Base-by-base conservation (phyloP, 2,888 invertebrate species). In the Cataglyphis rosenhaueri region DNA sequence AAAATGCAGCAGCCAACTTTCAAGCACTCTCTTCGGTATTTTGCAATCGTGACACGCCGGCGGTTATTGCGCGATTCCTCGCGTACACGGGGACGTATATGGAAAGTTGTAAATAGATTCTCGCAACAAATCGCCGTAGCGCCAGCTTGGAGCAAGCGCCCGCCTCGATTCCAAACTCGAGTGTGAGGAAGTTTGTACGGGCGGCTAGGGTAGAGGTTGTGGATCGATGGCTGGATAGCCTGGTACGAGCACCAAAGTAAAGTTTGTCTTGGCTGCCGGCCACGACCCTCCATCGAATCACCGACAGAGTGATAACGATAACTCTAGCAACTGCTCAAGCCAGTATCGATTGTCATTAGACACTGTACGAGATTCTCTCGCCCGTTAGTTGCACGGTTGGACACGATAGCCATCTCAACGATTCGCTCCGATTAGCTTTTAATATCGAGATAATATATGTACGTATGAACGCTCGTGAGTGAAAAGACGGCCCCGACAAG, bases 331-430 rank as follows among this genome's bases (percentile, higher is more conserved):
- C 83, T 85, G 88, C 74, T 88, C 88, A 81, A 83, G 85, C 86
- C 73, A 83, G 85, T 87, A 90, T 87, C 87, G 89, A 90, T 90
- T 88, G 90, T 86, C 88, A 90, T 89, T 89, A 88, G 83, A 84
- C 85, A 83, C 82, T 78, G 48, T 73, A 79, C 85, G 85, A 86
- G 85, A 87, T 81, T 88, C 81, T 74, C 85, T 68, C 81, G 79
- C 48, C 76, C 75, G 83, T 85, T 86, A 55, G 83, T 61, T 81
- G 68, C 85, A 55, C 86, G 76, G 59, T 32, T 73, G 48, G 32
- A 38, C 62, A 25, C 66, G 41, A 68, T 35, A 48, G 62, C 57
- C 76, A 59, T 70, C 32, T 59, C 70, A 32, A 35, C 78, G 44
- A 70, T 70, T 70, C 25, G 6, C 65, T n/a, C 65, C 61, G 48